Percentiles rank a stretch among this genome's conserved stretches.
These are phyloP conservation scores for Eristalinus sepulchralis DNA, from an alignment of 2,888 invertebrate genomes.

Conservation along the genomic window DNA sequence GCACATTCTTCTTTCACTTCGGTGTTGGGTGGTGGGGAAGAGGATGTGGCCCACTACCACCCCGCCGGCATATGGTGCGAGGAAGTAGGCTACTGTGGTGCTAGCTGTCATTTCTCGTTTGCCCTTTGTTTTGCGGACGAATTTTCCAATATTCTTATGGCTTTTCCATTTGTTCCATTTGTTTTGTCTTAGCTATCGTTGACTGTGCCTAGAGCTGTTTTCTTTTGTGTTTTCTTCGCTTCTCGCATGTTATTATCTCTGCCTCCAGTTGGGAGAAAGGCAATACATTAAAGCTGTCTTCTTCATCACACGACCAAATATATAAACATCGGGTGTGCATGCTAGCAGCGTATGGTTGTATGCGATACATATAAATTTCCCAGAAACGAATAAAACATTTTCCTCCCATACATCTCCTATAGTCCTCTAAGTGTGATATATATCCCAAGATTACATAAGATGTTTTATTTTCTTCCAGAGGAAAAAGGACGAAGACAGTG, in stretches of 20 bases:
- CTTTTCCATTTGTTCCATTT: constrained; percentile 64
- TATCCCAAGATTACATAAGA: constrained; percentile 81
- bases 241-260: constrained; percentile 49
- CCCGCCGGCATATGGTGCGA: not conserved
- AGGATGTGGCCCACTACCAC: not conserved
- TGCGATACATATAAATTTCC: constrained; percentile 78
- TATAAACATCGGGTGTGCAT: constrained; percentile 70
- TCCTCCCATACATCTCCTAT: constrained; percentile 74
- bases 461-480: constrained; percentile 76
- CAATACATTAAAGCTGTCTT: constrained; percentile 68
- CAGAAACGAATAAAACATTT: constrained; percentile 81
- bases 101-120: not conserved
- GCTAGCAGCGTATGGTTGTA: constrained; percentile 67
- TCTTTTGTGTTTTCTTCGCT: constrained; percentile 23
- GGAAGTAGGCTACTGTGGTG: constrained; percentile 8
- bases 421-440: constrained; percentile 81
- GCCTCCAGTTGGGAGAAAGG: not conserved
- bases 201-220: constrained; percentile 18
- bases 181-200: constrained; percentile 39
- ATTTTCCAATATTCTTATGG: constrained; percentile 67
- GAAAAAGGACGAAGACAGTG: constrained; percentile 65
- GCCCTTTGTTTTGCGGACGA: constrained; percentile 40
- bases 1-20: constrained; percentile 50
- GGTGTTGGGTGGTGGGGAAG: constrained; percentile 9
- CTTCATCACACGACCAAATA: constrained; percentile 50